These are phyloP conservation scores for Protosalanx chinensis DNA, from an alignment of 2,797 vertebrate genomes.

Conservation along the genomic window DNA sequence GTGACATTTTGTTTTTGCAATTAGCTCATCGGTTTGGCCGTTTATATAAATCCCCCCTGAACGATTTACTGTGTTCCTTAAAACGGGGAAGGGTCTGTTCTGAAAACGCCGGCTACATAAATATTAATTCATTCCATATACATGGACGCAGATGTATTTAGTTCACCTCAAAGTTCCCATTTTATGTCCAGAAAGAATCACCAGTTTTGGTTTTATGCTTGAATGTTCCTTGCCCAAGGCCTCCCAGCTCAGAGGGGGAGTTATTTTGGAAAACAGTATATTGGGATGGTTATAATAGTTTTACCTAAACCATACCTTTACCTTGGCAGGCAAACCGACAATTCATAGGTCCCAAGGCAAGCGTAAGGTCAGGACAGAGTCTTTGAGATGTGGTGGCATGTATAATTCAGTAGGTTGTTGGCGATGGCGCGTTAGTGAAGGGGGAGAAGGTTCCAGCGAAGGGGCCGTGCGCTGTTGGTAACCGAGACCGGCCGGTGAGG, in stretches of 20 bases:
- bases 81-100: not conserved
- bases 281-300: not conserved
- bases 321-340: not conserved
- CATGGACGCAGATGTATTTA: not conserved
- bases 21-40: conserved; percentile 12
- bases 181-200: not conserved
- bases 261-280: not conserved
- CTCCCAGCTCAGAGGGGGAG: not conserved
- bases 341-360: not conserved
- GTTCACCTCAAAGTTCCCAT: not conserved
- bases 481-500: conserved; percentile 16
- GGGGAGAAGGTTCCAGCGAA: not conserved
- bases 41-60: conserved; percentile 22
- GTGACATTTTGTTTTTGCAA: conserved; percentile 45
- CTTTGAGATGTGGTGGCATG: not conserved
- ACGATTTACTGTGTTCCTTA: conserved; percentile 21
- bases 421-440: not conserved
- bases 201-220: not conserved
- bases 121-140: too few relatives aligned
- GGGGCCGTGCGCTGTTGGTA: not conserved
- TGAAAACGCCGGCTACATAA: not conserved
- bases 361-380: not conserved
- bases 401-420: not conserved
- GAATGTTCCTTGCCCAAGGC: not conserved
- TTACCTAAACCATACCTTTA: not conserved